A percentile compares a stretch with the other conserved stretches of the same genome.
Conservation (phyloP, 2,888 invertebrate species). For the Pandemis corylana region DNA sequence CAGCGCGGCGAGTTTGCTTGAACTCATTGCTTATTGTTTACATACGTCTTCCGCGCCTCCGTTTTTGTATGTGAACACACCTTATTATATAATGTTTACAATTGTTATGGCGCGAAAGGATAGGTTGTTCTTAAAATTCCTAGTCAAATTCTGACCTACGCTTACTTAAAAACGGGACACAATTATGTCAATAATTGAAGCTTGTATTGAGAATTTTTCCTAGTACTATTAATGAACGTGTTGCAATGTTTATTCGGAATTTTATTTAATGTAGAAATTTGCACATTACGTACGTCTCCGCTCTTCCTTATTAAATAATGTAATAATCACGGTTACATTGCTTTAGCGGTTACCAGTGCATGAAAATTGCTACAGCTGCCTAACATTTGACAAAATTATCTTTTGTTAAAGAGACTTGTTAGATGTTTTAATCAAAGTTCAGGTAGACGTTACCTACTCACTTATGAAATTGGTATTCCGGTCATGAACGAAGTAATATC, state of each 20-base stretch:
- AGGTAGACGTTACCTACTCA: background rate
- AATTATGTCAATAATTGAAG: background rate
- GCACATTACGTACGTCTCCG: conserved; percentile 34
- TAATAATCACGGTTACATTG: conserved; percentile 43
- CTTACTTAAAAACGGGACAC: background rate
- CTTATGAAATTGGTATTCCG: conserved; percentile 2
- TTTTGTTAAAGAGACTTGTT: conserved; percentile 12
- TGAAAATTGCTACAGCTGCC: conserved; percentile 42
- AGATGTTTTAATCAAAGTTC: background rate
- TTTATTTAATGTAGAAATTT: conserved; percentile 22
- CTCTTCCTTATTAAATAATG: conserved; percentile 43
- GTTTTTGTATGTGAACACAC: conserved; percentile 34
- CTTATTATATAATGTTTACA: conserved; percentile 41
- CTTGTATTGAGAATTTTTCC: background rate
- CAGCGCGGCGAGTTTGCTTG: conserved; percentile 20
- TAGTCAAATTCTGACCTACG: background rate
- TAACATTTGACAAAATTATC: conserved; percentile 23
- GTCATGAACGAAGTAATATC: background rate
- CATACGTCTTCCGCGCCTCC: conserved; percentile 35
- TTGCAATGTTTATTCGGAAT: background rate
- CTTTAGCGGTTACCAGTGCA: conserved; percentile 48
- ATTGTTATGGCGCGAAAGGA: conserved; percentile 12
- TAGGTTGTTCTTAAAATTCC: background rate
- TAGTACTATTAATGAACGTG: background rate
- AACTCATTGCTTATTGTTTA: conserved; percentile 38